These are phyloP conservation scores for Pharmacophagus antenor DNA, from an alignment of 2,888 invertebrate species.

Conservation along the genomic window DNA sequence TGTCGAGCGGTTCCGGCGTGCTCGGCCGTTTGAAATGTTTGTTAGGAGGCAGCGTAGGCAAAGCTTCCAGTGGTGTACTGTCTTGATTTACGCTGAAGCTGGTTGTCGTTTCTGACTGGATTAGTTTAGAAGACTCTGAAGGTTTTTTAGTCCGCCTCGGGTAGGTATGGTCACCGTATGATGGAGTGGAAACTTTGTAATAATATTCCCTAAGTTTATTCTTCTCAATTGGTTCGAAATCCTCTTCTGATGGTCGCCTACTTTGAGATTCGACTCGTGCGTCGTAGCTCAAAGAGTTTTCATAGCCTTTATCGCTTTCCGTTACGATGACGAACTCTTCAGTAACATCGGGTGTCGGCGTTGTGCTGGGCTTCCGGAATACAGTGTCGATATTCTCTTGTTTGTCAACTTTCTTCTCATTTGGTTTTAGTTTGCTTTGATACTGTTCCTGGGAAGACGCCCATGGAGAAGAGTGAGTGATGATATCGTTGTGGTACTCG, in stretches of 20 bases:
- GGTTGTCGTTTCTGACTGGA: constrained; percentile 47
- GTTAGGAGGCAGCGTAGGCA: constrained; percentile 75
- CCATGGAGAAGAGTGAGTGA: constrained; percentile 65
- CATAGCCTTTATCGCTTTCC: constrained; percentile 66
- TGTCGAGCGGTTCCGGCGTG: constrained; percentile 49
- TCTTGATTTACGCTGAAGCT: constrained; percentile 43
- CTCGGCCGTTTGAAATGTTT: constrained; percentile 70
- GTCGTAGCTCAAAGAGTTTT: constrained; percentile 69
- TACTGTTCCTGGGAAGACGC: constrained; percentile 56
- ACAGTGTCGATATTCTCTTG: constrained; percentile 46
- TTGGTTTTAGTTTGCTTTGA: constrained; percentile 47
- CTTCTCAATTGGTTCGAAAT: constrained; percentile 70
- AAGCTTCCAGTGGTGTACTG: constrained; percentile 51
- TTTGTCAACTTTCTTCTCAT: constrained; percentile 53
- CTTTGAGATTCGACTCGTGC: constrained; percentile 69
- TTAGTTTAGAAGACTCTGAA: constrained; percentile 45
- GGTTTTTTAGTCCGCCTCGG: constrained; percentile 68
- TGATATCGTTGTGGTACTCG: constrained; percentile 59
- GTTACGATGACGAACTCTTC: constrained; percentile 72
- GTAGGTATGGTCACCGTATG: constrained; percentile 57
- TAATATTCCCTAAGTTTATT: constrained; percentile 74
- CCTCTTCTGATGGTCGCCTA: constrained; percentile 70
- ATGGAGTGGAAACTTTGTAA: constrained; percentile 69
- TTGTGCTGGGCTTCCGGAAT: constrained; percentile 53
- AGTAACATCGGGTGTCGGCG: constrained; percentile 52